Conservation (phyloP, 1,140 invertebrate genomes). For the Achatina immaculata region DNA sequence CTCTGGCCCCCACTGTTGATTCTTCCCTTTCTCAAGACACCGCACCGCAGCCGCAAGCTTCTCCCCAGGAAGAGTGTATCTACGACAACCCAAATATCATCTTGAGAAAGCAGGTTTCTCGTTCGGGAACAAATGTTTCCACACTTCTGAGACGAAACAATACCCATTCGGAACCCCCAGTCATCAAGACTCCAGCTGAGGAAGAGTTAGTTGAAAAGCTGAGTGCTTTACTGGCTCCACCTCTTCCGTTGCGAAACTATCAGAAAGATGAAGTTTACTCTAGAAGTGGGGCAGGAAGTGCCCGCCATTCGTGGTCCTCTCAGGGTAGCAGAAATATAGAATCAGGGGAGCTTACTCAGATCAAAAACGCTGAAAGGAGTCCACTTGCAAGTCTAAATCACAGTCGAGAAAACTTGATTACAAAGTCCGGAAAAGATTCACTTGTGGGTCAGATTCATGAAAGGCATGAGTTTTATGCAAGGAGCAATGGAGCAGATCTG, state of each 20-base stretch:
- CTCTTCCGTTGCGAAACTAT: constrained; percentile 32
- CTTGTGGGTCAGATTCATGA: neutral
- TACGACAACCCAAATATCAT: constrained; percentile 37
- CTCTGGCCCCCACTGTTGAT: constrained; percentile 15
- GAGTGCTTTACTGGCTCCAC: constrained; percentile 29
- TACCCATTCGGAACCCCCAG: neutral
- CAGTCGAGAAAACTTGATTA: neutral
- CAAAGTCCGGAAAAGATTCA: neutral
- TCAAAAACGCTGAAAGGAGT: neutral
- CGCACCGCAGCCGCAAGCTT: neutral
- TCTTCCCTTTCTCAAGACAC: neutral
- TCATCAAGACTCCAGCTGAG: constrained; percentile 34
- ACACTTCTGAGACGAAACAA: neutral
- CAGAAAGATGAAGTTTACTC: constrained; percentile 30
- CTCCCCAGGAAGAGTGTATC: constrained; percentile 17
- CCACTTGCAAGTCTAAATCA: neutral
- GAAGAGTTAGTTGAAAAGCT: constrained; percentile 38
- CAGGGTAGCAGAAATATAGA: constrained; percentile 3
- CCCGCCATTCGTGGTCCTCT: constrained; percentile 28
- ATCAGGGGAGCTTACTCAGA: neutral
- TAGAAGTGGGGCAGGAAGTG: neutral
- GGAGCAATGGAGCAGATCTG: constrained; percentile 1
- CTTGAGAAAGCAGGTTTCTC: constrained; percentile 24
- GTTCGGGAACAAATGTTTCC: neutral
- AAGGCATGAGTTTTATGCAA: neutral